Evolutionary conservation across 2,888 invertebrate species (phyloP).

Genomic region (Habroteleia sp.): DNA sequence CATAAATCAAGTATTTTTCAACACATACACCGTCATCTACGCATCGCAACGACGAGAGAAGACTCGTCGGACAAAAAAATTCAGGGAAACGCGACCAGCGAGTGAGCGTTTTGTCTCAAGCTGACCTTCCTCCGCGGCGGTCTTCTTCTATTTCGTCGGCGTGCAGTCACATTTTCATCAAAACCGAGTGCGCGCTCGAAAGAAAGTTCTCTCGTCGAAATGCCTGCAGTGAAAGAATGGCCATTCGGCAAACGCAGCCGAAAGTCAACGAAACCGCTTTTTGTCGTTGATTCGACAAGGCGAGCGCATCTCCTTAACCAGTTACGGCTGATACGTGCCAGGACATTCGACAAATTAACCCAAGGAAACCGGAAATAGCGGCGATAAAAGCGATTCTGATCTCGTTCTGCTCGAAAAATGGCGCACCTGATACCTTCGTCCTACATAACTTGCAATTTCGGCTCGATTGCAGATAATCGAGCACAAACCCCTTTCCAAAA

Average conservation of each 20-base stretch:
- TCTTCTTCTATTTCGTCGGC: constrained; percentile 25
- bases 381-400: constrained; percentile 52
- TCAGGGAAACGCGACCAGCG: constrained; percentile 13
- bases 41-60: too few species aligned
- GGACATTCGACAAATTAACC: constrained; percentile 55
- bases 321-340: constrained; percentile 24
- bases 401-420: constrained; percentile 36
- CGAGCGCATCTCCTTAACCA: constrained; percentile 53
- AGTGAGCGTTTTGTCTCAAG: constrained; percentile 6
- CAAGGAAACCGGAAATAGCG: constrained; percentile 41
- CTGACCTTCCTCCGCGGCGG: constrained; percentile 17
- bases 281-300: constrained; percentile 37
- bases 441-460: constrained; percentile 27
- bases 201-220: constrained; percentile 40
- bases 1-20: not conserved
- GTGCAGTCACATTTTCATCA: constrained; percentile 31
- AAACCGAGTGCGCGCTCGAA: constrained; percentile 7
- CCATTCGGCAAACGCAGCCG: constrained; percentile 14
- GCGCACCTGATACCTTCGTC: constrained; percentile 26
- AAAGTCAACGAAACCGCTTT: constrained; percentile 35
- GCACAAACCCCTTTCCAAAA: not conserved
- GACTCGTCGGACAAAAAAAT: constrained; percentile 17
- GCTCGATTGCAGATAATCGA: constrained; percentile 1
- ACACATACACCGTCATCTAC: not conserved
- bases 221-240: constrained; percentile 29